A percentile compares a stretch with the other conserved stretches of the same genome.
Conservation (phyloP, 2,888 invertebrate species). For the Sarcophaga subvicina region DNA sequence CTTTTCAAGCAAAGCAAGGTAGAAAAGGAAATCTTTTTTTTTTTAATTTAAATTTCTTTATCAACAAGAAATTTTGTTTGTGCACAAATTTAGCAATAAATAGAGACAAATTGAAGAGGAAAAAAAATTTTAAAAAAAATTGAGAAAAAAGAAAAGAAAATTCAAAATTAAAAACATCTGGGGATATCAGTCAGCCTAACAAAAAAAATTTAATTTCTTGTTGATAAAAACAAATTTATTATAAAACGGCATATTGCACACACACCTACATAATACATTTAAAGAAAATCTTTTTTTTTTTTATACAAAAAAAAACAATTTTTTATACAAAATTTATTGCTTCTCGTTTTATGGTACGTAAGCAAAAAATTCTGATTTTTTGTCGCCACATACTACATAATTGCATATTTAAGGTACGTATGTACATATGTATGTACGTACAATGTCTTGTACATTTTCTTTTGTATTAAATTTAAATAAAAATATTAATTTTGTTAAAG, state of each 20-base stretch:
- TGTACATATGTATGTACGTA: background rate
- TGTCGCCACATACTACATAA: background rate
- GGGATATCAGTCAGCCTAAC: slow-evolving; percentile 21
- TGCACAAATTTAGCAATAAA: background rate
- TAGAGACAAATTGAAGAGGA: background rate
- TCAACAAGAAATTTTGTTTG: slow-evolving; percentile 5
- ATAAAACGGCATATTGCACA: background rate
- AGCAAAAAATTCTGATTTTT: background rate
- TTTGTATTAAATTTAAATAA: background rate
- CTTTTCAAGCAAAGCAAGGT: too few relatives aligned
- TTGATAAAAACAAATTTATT: slow-evolving; percentile 34
- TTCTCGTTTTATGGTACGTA: background rate
- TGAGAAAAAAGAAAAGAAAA: background rate
- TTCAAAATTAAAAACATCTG: slow-evolving; percentile 51
- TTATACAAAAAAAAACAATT: background rate
- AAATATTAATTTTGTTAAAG: background rate
- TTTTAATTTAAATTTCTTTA: background rate
- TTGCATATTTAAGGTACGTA: background rate
- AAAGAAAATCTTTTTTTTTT: background rate
- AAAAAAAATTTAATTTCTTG: slow-evolving; percentile 13
- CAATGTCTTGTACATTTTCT: background rate
- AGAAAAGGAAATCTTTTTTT: slow-evolving; percentile 8
- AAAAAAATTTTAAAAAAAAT: slow-evolving; percentile 7
- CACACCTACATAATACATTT: background rate
- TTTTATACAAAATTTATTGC: background rate